Conservation (phyloP, 2,113 vertebrate genomes). For the Phylloscopus trochiloides region DNA sequence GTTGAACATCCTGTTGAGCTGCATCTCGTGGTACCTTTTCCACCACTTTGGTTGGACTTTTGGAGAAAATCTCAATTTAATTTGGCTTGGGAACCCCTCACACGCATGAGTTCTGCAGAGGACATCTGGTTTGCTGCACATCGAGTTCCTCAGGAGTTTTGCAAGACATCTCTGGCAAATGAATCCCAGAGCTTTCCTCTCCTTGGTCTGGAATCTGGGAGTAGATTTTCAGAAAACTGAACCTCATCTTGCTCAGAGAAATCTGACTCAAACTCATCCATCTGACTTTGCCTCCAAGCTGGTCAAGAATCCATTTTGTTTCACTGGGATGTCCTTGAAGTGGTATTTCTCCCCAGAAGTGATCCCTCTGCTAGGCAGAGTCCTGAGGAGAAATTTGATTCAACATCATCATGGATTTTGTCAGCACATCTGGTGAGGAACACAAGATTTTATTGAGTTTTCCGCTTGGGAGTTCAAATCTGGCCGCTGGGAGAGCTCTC, state of each 20-base stretch:
- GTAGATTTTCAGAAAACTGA: neutral
- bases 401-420: neutral
- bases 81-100: neutral
- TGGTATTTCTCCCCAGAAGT: neutral
- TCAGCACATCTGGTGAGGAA: neutral
- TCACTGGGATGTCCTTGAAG: neutral
- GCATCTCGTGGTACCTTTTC: slow-evolving; percentile 4
- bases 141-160: neutral
- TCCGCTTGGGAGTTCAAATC: neutral
- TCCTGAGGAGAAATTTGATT: neutral
- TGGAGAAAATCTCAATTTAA: neutral
- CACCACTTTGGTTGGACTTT: neutral
- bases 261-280: neutral
- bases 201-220: neutral
- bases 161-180: slow-evolving; percentile 4
- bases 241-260: neutral
- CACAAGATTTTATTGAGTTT: neutral
- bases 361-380: neutral
- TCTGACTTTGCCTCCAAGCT: neutral
- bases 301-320: neutral
- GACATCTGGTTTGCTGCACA: slow-evolving; percentile 33
- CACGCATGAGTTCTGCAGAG: neutral
- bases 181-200: slow-evolving; percentile 11
- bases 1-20: neutral
- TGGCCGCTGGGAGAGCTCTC: neutral